Conservation (phyloP, 30 jellyfish, hydroid and myxozoan species). For the Sanderia malayensis region DNA sequence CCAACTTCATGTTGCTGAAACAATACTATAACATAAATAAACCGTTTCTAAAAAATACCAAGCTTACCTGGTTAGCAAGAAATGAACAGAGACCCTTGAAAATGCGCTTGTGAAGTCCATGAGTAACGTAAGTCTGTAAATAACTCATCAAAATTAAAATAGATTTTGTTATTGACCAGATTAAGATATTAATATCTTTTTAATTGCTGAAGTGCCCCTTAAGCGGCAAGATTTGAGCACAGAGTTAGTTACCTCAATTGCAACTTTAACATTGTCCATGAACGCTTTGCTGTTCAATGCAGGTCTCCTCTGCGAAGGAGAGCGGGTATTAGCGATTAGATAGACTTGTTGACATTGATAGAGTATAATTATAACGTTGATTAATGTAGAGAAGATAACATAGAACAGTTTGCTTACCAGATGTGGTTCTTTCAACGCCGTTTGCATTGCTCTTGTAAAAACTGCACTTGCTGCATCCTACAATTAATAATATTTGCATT, state of each 20-base stretch:
- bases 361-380: too few species aligned
- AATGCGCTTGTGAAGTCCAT: constrained; percentile 72
- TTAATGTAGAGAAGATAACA: too few species aligned
- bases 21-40: not conserved
- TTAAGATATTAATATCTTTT: too few species aligned
- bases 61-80: constrained; percentile 73
- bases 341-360: too few species aligned
- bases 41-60: not conserved
- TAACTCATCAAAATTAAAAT: not conserved
- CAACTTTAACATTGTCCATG: constrained; percentile 86
- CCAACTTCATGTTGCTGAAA: not conserved
- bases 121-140: constrained; percentile 84
- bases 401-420: constrained; percentile 54
- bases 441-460: constrained; percentile 90
- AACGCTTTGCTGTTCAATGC: constrained; percentile 74
- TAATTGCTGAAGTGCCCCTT: too few species aligned
- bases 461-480: constrained; percentile 98
- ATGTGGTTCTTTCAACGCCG: constrained; percentile 84
- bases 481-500: too few species aligned
- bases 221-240: too few species aligned
- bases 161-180: too few species aligned
- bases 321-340: too few species aligned
- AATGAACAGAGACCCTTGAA: constrained; percentile 89
- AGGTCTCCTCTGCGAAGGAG: constrained; percentile 72
- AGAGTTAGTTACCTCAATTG: constrained; percentile 80